Conservation (phyloP, 1,140 invertebrate species). For the Drosophila kohkoa region DNA sequence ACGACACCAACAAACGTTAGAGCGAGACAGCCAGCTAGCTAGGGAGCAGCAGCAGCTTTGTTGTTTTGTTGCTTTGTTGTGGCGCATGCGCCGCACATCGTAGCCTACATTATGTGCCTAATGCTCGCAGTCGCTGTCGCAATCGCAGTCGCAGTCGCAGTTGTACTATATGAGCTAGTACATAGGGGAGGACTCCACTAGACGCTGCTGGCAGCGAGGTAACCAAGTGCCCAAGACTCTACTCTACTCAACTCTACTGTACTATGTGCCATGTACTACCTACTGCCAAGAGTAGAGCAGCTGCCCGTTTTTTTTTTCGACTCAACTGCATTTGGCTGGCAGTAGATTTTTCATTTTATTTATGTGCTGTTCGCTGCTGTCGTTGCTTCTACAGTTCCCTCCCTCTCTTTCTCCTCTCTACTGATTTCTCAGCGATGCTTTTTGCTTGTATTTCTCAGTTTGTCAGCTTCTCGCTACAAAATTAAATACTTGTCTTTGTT, state of each 20-base stretch:
- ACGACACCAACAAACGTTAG: constrained; percentile 31
- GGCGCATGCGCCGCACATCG: constrained; percentile 35
- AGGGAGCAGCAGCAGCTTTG: constrained; percentile 29
- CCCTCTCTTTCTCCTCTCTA: constrained; percentile 8
- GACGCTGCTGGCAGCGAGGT: constrained; percentile 27
- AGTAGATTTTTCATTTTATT: constrained; percentile 84
- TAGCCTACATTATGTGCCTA: constrained; percentile 82
- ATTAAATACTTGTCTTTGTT: constrained; percentile 82
- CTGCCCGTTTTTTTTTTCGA: constrained; percentile 37
- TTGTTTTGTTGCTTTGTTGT: constrained; percentile 41
- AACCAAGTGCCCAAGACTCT: constrained; percentile 52
- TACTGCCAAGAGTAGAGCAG: constrained; percentile 18
- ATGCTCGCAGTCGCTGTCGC: constrained; percentile 13
- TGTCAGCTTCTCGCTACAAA: constrained; percentile 79
- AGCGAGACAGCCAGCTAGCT: constrained; percentile 54
- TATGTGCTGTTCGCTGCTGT: constrained; percentile 63
- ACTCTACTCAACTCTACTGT: constrained; percentile 15
- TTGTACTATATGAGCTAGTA: constrained; percentile 22
- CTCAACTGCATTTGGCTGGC: constrained; percentile 77
- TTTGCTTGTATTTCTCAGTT: constrained; percentile 73
- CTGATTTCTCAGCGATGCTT: constrained; percentile 7
- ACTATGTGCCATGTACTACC: constrained; percentile 52
- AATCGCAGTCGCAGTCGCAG: neutral
- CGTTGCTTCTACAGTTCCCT: neutral
- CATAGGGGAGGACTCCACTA: constrained; percentile 27